Percentiles rank a stretch among this genome's conserved stretches.
Conservation (phyloP, 30 jellyfish, hydroid and myxozoan species). For the Rhopilema esculentum region DNA sequence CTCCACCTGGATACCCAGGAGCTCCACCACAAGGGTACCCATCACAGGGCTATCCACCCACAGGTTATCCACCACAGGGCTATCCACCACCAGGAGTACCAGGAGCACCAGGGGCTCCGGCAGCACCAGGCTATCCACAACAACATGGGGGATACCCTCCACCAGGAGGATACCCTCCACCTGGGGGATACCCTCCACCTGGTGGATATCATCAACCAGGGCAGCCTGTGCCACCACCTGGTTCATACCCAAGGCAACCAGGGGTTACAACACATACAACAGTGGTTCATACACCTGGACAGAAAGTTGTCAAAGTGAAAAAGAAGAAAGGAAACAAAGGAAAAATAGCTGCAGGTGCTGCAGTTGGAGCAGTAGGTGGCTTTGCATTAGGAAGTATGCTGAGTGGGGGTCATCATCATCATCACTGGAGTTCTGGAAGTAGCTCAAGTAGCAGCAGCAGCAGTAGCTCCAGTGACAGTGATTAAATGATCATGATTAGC, state of each 20-base stretch:
- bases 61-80: conserved; percentile 38
- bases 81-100: conserved; percentile 44
- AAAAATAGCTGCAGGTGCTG: conserved; percentile 71
- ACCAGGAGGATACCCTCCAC: conserved; percentile 19
- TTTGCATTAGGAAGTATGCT: conserved; percentile 72
- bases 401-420: conserved; percentile 67
- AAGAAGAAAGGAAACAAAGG: conserved; percentile 71
- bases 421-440: conserved; percentile 12
- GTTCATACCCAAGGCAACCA: conserved; percentile 63
- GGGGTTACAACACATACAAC: conserved; percentile 66
- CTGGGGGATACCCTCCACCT: conserved; percentile 47
- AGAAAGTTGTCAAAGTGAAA: conserved; percentile 23
- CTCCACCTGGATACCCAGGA: conserved; percentile 41
- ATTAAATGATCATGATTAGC: conserved; percentile 12
- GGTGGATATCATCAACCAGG: conserved; percentile 30
- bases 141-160: conserved; percentile 45
- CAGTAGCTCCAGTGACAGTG: conserved; percentile 71
- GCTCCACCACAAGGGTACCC: conserved; percentile 60
- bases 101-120: conserved; percentile 20
- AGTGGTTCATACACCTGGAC: conserved; percentile 62
- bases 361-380: conserved; percentile 80
- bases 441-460: conserved; percentile 58
- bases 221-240: conserved; percentile 33
- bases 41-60: conserved; percentile 57
- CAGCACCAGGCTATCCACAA: conserved; percentile 30